Evolutionary conservation across 2,888 invertebrate species (phyloP), one percentile per base, ranked within the genome.

Genomic region (Tetropium fuscum): DNA sequence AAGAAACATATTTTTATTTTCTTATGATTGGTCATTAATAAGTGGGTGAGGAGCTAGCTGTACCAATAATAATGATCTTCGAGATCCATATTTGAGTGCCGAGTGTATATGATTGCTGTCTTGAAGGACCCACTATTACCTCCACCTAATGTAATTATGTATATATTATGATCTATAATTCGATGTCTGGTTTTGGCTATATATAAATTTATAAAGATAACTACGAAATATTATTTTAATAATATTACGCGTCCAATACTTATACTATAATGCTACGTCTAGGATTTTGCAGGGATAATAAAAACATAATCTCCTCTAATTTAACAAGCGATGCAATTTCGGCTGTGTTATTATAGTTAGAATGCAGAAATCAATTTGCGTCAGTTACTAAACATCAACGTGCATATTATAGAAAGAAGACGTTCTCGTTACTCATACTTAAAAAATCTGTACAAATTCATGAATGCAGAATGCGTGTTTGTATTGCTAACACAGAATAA

Each of bases 141-240:
- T 40, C 45, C 56, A 60, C 58, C 62, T 49, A 68, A 70, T 66
- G 66, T 68, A 69, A 71, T 71, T 71, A 69, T 69, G 71, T 68
- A 69, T 69, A 70, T 70, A 64, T 70, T 69, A 70, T 58, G 69
- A 53, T 61, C 61, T 58, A 61, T 64, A 64, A 64, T 64, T 61
- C 57, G 49, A 56, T 51, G 64, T 64, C 53, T 61, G 49, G 25
- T 15, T 49, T 49, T 58, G 53, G 60, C n/a, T n/a, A 61, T 59
- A 64, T 64, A 61, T 61, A 59, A 64, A 61, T 61, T 64, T 56
- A 53, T 61, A 59, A 60, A 40, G 36, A 45, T 53, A 48, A 48
- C 48, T 47, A 41, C 53, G 48, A 58, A 53, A 47, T 56, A 57
- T 59, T 58, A 54, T 57, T 61, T 59, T 64, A 61, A 61, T 64